Evolutionary conservation across 2,888 invertebrate species (phyloP), one percentile per base, ranked within the genome.

Genomic region (Ariolimax columbianus): DNA sequence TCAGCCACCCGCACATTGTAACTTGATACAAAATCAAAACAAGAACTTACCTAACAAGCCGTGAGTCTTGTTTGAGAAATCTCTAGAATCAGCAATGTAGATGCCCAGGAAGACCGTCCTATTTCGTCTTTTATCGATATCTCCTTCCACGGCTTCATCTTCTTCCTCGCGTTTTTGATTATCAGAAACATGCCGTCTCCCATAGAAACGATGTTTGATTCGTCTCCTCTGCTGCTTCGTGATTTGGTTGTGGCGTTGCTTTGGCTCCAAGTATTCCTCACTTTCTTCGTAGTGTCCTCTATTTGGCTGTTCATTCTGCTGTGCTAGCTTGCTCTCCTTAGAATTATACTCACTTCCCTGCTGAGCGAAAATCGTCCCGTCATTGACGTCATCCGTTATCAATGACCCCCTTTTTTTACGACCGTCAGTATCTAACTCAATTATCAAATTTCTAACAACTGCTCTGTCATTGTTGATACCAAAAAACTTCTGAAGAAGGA

Each of bases 51-150:
- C 88, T 70, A 88, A 63, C 33, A 88, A 68, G 0, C 88, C 88
- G 70, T 88, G 88, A 0, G 87, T 87, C 17, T 73, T 73, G 30
- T 83, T 63, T 19, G 86, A 87, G 43, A 88, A 72, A n/a, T 86
- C 88, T 26, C 87, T 77, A 6, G 85, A 86, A n/a, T 88, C 88
- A 7, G 87, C 66, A 66, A 88, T 85, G 73, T 88, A 88, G 38
- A 88, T 84, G 7, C 88, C 88, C 73, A 88, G 81, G 40, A 84
- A 88, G 23, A 81, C 84, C 7, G 84, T 84, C 38, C 51, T 70
- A 19, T 88, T 82, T 70, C 79, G 30, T 40, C 59, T 43, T 68
- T 80, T 84, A 0, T 84, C 84, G 3, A 75, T 17, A 11, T 75
- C 80, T 19, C 23, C 63, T 14, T 80, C 79, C 26, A 51, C 7